phyloP scores from a whole-genome alignment of 2,113 vertebrate genomes.

The Oryzias woworae region DNA sequence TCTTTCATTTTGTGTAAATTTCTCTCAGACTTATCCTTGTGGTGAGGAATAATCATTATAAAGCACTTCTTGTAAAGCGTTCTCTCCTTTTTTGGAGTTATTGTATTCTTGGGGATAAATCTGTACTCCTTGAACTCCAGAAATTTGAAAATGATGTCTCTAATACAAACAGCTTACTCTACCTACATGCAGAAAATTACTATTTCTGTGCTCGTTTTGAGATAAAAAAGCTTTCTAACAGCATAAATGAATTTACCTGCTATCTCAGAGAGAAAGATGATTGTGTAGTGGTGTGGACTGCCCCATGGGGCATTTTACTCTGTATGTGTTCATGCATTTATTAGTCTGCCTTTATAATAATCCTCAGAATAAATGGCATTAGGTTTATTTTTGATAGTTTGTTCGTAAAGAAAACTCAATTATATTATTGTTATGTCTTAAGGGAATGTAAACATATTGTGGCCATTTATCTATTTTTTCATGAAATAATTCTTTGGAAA shows the following conservation, averaged over 20 bases:
- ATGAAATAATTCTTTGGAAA: no score
- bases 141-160: constrained; percentile 34
- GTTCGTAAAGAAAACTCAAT: no score
- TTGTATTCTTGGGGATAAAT: constrained; percentile 62
- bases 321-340: constrained; percentile 2
- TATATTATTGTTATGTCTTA: no score
- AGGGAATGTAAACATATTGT: no score
- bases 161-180: constrained; percentile 41
- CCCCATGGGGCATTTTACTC: constrained; percentile 28
- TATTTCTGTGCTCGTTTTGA: constrained; percentile 27
- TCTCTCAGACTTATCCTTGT: constrained; percentile 51
- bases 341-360: constrained; percentile 34
- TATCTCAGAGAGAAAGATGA: constrained; percentile 35
- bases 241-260: constrained; percentile 40
- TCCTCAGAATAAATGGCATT: constrained; percentile 24
- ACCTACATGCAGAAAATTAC: constrained; percentile 12
- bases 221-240: constrained; percentile 55
- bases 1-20: constrained; percentile 48
- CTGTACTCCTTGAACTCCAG: constrained; percentile 26
- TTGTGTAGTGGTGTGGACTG: constrained; percentile 33
- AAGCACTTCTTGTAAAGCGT: constrained; percentile 58
- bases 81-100: constrained; percentile 49
- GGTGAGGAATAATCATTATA: constrained; percentile 51
- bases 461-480: no score
- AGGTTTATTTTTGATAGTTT: background rate